Base-by-base conservation (phyloP, 2,888 invertebrate genomes). In the Coelopa pilipes region DNA sequence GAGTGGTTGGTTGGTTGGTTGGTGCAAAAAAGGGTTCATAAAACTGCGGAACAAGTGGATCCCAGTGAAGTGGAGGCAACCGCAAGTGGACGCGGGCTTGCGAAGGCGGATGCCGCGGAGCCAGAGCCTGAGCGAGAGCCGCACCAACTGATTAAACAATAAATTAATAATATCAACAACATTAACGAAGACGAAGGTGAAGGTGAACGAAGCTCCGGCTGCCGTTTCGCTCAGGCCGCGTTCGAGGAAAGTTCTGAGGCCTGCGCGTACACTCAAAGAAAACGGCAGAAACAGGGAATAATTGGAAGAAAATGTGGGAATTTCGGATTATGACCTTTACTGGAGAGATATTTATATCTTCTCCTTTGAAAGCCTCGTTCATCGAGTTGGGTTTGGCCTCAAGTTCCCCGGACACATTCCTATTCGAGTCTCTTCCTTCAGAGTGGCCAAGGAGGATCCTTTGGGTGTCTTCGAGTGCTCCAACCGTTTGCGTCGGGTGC, bases 91-190 rank as follows among this genome's bases (percentile, higher is more conserved):
- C 65, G 55, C 46, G 1, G 46, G n/a, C 17, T 34, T 17, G 15
- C 19, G 7, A 17, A 59, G 60, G 46, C 17, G 46, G 53, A 62
- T 62, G 11, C 12, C n/a, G 49, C 34, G 49, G 49, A 67, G 60
- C 24, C 67, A 60, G 45, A 59, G 55, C 62, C 19, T 55, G 5
- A 11, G 63, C 63, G 19, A 47, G 49, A 60, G 62, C 75, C 76
- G 76, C 76, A 79, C 75, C 82, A 83, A 81, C 83, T 82, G 82
- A 81, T 83, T 83, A 83, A 83, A 80, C 81, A 78, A 80, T 79
- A 82, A 84, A 83, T 82, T 83, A 84, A 84, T 84, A 82, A 82
- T 84, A 83, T 84, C 82, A 84, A 82, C 83, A 84, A 78, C 79
- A 73, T 70, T 75, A 57, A 70, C 60, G 70, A 34, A 53, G 50